Evolutionary conservation across 2,797 vertebrate genomes (phyloP).

Genomic region (Phrynocephalus guinanensis): DNA sequence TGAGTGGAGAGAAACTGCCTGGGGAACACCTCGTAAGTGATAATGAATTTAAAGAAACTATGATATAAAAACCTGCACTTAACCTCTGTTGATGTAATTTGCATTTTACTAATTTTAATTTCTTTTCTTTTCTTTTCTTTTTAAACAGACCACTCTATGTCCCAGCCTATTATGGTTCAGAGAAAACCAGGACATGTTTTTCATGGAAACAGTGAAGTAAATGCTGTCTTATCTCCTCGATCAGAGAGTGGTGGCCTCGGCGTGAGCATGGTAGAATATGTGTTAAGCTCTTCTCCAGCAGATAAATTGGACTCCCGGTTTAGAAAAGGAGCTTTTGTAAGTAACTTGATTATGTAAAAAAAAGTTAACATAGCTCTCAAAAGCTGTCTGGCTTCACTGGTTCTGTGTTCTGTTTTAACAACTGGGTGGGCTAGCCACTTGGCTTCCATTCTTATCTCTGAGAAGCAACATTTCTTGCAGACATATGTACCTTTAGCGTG

Average conservation of each 20-base stretch:
- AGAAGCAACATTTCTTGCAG: background rate
- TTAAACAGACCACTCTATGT: slow-evolving; percentile 95
- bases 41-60: background rate
- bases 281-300: slow-evolving; percentile 97
- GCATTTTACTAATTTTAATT: slow-evolving; percentile 38
- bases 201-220: slow-evolving; percentile 96
- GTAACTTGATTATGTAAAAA: slow-evolving; percentile 67
- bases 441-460: background rate
- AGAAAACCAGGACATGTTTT: slow-evolving; percentile 96
- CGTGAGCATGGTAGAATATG: slow-evolving; percentile 99
- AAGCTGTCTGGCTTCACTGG: background rate
- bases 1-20: slow-evolving; percentile 96
- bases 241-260: slow-evolving; percentile 97
- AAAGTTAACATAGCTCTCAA: background rate
- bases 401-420: background rate
- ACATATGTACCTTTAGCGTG: background rate
- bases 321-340: slow-evolving; percentile 96
- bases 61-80: background rate
- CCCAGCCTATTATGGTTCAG: slow-evolving; percentile 99
- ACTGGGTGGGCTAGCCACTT: background rate
- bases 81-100: slow-evolving; percentile 13
- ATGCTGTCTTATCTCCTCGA: slow-evolving; percentile 95
- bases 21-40: slow-evolving; percentile 96
- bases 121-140: slow-evolving; percentile 62
- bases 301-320: slow-evolving; percentile 98